phyloP scores from a whole-genome alignment of 2,113 vertebrate genomes.

The Scophthalmus maximus region DNA sequence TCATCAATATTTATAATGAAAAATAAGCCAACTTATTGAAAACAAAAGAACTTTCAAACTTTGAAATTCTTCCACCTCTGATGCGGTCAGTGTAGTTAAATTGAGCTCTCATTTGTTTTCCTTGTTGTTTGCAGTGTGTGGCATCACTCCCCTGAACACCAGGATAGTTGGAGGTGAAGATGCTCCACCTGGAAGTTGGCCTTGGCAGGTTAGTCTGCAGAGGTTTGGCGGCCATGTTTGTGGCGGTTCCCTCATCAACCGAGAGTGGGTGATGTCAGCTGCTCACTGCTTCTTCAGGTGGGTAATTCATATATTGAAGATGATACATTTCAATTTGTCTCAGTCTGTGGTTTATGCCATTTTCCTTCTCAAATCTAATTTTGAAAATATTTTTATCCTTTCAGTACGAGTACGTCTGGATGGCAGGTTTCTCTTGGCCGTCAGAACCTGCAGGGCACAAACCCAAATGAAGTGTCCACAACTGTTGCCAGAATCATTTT shows the following conservation, averaged over 20 bases:
- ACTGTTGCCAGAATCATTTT: constrained; percentile 43
- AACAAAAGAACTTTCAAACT: no score
- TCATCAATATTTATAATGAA: no score
- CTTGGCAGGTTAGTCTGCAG: constrained; percentile 80
- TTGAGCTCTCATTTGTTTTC: not conserved
- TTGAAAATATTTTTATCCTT: not conserved
- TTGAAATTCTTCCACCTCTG: no score
- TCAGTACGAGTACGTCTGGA: not conserved
- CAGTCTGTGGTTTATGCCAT: accelerated
- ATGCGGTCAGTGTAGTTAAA: no score
- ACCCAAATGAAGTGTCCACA: constrained; percentile 44
- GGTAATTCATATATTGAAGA: not conserved
- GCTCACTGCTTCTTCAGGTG: constrained; percentile 76
- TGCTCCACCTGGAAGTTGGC: constrained; percentile 70
- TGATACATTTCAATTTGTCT: accelerated
- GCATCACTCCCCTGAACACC: constrained; percentile 45
- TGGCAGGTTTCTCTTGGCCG: constrained; percentile 22
- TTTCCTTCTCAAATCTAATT: not conserved
- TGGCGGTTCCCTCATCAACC: constrained; percentile 79
- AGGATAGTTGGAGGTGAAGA: constrained; percentile 80
- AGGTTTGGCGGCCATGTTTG: constrained; percentile 65
- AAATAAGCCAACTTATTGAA: no score
- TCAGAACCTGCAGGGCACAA: not conserved
- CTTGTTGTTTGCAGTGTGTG: constrained; percentile 41
- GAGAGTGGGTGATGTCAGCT: constrained; percentile 79